Base-by-base conservation (phyloP, 2,113 vertebrate genomes). In the Semicossyphus pulcher region DNA sequence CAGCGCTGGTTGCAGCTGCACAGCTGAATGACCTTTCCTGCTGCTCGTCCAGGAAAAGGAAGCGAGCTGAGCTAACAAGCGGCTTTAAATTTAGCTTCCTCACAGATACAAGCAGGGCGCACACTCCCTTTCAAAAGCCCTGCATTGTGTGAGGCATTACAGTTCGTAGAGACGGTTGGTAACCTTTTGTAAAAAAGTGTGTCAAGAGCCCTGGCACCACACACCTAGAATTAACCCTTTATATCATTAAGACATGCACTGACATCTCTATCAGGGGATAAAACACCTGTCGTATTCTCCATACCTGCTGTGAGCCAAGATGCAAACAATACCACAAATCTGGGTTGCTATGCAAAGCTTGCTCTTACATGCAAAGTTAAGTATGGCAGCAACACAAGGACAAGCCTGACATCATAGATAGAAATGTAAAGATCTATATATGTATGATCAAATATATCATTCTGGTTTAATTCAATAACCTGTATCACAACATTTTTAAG, bases 41-140 rank as follows among this genome's bases (percentile, higher is more conserved):
- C 86, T 84, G 83, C 80, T 89, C 88, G 78, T 88, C 89, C 87
- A 92, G 93, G 92, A 93, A 94, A 91, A 67, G 86, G 80, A 88
- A 84, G 67, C 89, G 75, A 91, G 61, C 88, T 93, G 84, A 85
- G 90, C 88, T 88, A 89, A 90, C 89, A 85, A 87, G 83, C 64
- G 39, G 60, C 73, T 80, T 48, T 81, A 84, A 81, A 75, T 75
- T 42, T 66, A 84, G 69, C 78, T 31, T 60, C 59, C 60, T 47
- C 39, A 18, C 25, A 31, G 45, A 71, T 37, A 32, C 47, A 70
- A 36, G 16, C 37, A 32, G 26, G 10, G 3, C 1, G 2, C 58
- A 52, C 28, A 8, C 45, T 32, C 16, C 47, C 21, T 54, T 32
- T 28, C 32, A 56, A 48, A 71, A 56, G 23, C 15, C 48, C 53